Evolutionary conservation across 2,113 vertebrate genomes (phyloP).

Genomic region (Herpailurus yagouaroundi): DNA sequence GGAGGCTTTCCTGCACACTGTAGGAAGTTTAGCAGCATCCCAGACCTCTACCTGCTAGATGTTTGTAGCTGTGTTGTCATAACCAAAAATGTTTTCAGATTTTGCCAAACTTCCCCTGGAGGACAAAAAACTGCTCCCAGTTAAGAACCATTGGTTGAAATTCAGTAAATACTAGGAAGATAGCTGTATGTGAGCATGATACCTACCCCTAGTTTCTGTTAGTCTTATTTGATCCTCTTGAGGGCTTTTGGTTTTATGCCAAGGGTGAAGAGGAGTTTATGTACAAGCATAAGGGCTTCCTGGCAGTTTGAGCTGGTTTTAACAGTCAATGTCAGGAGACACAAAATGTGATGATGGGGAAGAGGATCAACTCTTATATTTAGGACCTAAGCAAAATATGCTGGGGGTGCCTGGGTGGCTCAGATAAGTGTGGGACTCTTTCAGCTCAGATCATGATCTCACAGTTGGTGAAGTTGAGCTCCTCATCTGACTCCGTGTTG

Average conservation of each 20-base stretch:
- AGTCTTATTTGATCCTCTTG: not conserved
- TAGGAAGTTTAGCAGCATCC: not conserved
- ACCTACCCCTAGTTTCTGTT: not conserved
- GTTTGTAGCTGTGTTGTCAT: not conserved
- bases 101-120: not conserved
- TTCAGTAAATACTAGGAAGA: not conserved
- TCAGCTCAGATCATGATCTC: too few species aligned
- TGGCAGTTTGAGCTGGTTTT: not conserved
- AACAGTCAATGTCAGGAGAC: not conserved
- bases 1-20: not conserved
- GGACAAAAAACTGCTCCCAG: not conserved
- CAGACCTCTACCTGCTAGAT: not conserved
- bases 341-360: not conserved
- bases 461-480: too few species aligned
- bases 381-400: not conserved
- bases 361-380: not conserved
- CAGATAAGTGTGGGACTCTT: too few species aligned
- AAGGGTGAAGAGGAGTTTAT: not conserved
- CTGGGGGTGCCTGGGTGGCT: too few species aligned
- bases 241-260: not conserved
- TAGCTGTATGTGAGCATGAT: not conserved
- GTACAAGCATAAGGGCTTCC: not conserved
- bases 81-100: not conserved
- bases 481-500: too few species aligned
- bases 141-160: not conserved